Percentiles rank a stretch among this genome's conserved stretches.
These are phyloP conservation scores for Nomada ruficornis DNA, from an alignment of 2,888 invertebrate species.

Conservation along the genomic window DNA sequence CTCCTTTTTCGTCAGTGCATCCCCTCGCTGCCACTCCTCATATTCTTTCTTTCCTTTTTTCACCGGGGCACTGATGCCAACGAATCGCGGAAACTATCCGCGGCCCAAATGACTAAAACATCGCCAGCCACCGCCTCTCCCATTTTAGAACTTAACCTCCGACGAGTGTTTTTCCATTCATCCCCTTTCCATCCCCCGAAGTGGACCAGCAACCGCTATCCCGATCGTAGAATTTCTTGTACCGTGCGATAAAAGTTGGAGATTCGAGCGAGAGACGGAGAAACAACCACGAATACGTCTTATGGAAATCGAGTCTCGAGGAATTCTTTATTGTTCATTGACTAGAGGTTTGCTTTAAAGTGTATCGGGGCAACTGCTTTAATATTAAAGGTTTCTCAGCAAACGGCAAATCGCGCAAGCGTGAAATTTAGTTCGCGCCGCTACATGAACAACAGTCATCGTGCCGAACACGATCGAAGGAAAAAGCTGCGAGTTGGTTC, in stretches of 20 bases:
- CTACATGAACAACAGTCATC: slow-evolving; percentile 5
- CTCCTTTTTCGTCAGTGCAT: not conserved
- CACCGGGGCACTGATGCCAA: slow-evolving; percentile 11
- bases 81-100: slow-evolving; percentile 37
- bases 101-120: slow-evolving; percentile 39
- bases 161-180: slow-evolving; percentile 12
- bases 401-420: not conserved
- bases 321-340: not conserved
- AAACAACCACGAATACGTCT: not conserved
- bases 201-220: not conserved
- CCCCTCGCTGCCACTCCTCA: not conserved
- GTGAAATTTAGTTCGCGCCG: not conserved
- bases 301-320: not conserved
- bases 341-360: not conserved
- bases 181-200: not conserved
- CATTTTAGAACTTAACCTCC: slow-evolving; percentile 43
- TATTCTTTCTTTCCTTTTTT: not conserved
- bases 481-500: slow-evolving; percentile 16
- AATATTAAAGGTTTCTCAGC: not conserved
- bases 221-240: not conserved
- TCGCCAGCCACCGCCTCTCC: slow-evolving; percentile 17
- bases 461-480: not conserved
- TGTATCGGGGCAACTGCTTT: not conserved
- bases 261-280: not conserved
- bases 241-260: not conserved